These are phyloP conservation scores for Sarcophaga variegata DNA, from an alignment of 2,888 invertebrate genomes.

Conservation along the genomic window DNA sequence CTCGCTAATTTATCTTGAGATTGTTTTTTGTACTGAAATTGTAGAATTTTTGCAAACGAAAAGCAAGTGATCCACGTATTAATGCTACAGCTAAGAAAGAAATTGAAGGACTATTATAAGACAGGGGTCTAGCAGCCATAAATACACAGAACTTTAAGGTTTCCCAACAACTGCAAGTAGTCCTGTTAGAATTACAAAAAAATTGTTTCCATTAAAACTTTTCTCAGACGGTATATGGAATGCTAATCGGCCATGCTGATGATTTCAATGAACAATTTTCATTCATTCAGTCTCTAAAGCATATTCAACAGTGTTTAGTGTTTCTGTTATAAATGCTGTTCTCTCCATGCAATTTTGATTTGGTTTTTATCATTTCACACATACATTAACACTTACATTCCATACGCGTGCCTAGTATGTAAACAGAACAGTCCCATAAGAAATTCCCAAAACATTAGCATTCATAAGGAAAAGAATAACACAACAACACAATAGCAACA, in stretches of 20 bases:
- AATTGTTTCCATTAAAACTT: no score
- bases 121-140: no score
- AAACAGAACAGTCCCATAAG: neutral
- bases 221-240: neutral
- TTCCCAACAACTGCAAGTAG: no score
- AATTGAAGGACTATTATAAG: no score
- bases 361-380: neutral
- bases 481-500: neutral
- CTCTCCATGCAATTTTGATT: slow-evolving; percentile 18
- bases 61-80: neutral
- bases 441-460: slow-evolving; percentile 17
- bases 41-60: neutral
- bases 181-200: no score
- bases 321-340: neutral
- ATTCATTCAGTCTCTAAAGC: neutral
- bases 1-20: neutral
- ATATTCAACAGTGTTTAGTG: neutral
- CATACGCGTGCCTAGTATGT: neutral
- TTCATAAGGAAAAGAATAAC: neutral
- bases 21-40: neutral
- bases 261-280: neutral
- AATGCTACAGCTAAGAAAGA: no score
- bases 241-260: neutral
- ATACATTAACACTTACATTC: no score
- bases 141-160: no score